These are phyloP conservation scores for Athene cunicularia DNA, from an alignment of 2,113 vertebrate species.

Conservation along the genomic window DNA sequence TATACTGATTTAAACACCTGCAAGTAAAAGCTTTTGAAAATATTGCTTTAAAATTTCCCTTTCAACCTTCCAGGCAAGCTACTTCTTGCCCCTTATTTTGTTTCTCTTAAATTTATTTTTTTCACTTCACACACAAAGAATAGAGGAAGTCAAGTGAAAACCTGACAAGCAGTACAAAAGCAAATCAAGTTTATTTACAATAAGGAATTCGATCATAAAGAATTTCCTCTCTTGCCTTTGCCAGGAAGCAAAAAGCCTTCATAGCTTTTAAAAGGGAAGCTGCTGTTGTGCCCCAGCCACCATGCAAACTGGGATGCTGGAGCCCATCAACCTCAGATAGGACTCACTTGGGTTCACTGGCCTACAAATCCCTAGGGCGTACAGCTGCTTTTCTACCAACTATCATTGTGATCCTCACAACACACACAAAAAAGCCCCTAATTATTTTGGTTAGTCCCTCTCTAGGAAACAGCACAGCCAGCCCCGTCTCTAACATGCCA, in stretches of 20 bases:
- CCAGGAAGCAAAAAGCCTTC: too few species aligned
- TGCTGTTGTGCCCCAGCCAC: not conserved
- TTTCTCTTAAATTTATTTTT: not conserved
- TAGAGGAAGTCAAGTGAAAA: not conserved
- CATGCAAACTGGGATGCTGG: not conserved
- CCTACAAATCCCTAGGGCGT: not conserved
- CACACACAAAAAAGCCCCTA: not conserved
- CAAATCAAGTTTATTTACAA: not conserved
- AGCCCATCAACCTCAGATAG: not conserved
- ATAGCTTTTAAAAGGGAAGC: not conserved
- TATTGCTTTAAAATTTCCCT: not conserved
- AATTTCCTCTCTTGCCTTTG: not conserved
- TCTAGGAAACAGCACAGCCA: not conserved
- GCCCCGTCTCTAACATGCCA: fast-evolving
- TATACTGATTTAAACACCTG: not conserved
- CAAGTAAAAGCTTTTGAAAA: not conserved
- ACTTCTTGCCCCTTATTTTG: not conserved
- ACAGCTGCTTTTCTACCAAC: not conserved
- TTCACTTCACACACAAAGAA: not conserved
- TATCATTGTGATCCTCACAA: not conserved
- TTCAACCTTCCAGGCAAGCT: not conserved
- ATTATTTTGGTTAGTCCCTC: not conserved
- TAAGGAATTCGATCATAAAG: not conserved
- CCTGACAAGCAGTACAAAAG: not conserved
- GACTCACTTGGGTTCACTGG: not conserved